A percentile compares a stretch with the other conserved stretches of the same genome.
Conservation (phyloP, 2,888 invertebrate species). For the Stegana nigrithorax region DNA sequence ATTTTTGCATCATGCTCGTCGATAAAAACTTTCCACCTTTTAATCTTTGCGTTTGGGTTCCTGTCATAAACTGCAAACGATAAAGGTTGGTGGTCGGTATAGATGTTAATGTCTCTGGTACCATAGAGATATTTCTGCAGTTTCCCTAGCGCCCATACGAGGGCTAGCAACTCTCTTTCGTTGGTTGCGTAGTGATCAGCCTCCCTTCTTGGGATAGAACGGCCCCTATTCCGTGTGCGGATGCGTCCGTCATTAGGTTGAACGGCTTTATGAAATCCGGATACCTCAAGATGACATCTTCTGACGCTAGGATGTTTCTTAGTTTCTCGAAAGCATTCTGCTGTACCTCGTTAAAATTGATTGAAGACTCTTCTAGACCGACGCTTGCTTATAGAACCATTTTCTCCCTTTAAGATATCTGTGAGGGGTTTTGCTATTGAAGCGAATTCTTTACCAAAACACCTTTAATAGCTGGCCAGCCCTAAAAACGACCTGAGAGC, state of each 20-base stretch:
- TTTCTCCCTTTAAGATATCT: no score
- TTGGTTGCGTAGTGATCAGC: background rate
- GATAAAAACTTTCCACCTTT: background rate
- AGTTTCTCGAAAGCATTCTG: slow-evolving; percentile 3
- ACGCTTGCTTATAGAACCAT: no score
- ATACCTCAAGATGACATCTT: background rate
- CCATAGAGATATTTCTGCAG: background rate
- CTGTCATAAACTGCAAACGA: background rate
- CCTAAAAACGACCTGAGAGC: no score
- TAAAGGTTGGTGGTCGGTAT: background rate
- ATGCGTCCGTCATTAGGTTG: background rate
- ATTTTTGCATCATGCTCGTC: background rate
- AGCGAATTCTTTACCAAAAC: no score
- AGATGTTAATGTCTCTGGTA: background rate
- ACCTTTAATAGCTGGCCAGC: no score
- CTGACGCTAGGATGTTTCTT: slow-evolving; percentile 17
- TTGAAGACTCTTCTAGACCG: no score
- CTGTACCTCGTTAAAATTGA: background rate
- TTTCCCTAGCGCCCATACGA: background rate
- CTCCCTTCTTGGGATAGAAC: background rate
- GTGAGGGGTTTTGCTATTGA: no score
- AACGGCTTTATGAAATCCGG: background rate
- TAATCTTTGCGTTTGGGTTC: slow-evolving; percentile 1
- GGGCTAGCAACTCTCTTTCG: no score
- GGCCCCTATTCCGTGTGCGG: background rate